A percentile compares a stretch with the other conserved stretches of the same genome.
Conservation (phyloP, 1,140 invertebrate genomes). For the Orchestia grillus region DNA sequence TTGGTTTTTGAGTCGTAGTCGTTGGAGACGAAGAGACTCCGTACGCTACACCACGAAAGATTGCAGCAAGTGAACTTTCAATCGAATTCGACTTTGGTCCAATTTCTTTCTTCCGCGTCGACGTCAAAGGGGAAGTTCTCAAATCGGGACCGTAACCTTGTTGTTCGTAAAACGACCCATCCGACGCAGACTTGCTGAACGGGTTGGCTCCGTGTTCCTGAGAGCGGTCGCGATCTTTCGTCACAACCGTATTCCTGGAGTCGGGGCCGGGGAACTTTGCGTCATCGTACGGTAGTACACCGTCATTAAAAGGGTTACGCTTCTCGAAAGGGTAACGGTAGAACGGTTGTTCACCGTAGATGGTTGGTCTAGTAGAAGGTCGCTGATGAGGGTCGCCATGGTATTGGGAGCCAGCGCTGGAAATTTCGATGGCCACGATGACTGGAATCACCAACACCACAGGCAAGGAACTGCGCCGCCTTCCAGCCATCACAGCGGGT, state of each 20-base stretch:
- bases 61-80: slow-evolving; percentile 46
- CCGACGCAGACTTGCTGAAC: not conserved
- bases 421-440: slow-evolving; percentile 11
- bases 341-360: slow-evolving; percentile 25
- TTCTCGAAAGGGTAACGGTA: slow-evolving; percentile 37
- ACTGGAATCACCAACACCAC: not conserved
- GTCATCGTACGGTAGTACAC: not conserved
- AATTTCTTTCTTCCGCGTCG: slow-evolving; percentile 25
- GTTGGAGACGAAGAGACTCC: slow-evolving; percentile 49
- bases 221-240: not conserved
- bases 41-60: slow-evolving; percentile 48
- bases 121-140: slow-evolving; percentile 12
- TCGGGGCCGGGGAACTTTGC: not conserved
- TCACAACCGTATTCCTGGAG: not conserved
- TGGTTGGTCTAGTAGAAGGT: not conserved
- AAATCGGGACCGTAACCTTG: slow-evolving; percentile 27
- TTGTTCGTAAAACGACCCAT: slow-evolving; percentile 21
- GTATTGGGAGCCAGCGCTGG: slow-evolving; percentile 1
- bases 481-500: slow-evolving; percentile 39
- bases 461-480: not conserved
- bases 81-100: slow-evolving; percentile 44
- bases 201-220: not conserved
- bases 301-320: not conserved
- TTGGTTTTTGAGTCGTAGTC: slow-evolving; percentile 37
- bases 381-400: not conserved